Evolutionary conservation across 2,113 vertebrate species (phyloP).

Genomic region (Eubucco bourcierii): DNA sequence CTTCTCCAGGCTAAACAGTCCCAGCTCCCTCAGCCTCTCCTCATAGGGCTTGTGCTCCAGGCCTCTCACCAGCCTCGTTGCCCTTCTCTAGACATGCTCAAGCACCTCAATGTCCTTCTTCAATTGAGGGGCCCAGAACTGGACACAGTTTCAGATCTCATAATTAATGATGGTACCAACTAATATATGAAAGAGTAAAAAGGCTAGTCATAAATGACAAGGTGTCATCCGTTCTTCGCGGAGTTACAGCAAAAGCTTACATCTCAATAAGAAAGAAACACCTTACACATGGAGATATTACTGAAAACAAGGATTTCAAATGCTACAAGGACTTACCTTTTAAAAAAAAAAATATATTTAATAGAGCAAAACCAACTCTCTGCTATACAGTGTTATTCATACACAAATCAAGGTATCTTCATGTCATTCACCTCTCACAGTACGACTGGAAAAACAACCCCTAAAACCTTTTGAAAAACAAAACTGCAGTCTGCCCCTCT

Average conservation of each 20-base stretch:
- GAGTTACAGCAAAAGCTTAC: neutral
- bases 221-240: neutral
- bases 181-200: neutral
- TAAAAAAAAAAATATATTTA: neutral
- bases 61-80: too few relatives aligned
- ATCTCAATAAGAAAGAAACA: neutral
- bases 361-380: neutral
- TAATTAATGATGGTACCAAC: neutral
- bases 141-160: too few relatives aligned
- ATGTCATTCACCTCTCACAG: neutral
- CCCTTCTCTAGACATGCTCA: too few relatives aligned
- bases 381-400: neutral
- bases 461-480: accelerated
- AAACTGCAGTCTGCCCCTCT: neutral
- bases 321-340: neutral
- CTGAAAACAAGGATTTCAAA: neutral
- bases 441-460: neutral
- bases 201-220: neutral
- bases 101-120: too few relatives aligned
- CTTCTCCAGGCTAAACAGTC: too few relatives aligned
- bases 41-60: too few relatives aligned
- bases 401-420: neutral
- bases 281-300: neutral
- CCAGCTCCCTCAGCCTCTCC: too few relatives aligned
- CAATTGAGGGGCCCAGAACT: too few relatives aligned